Evolutionary conservation across 2,113 vertebrate species (phyloP).

Genomic region (Hippocampus abdominalis): DNA sequence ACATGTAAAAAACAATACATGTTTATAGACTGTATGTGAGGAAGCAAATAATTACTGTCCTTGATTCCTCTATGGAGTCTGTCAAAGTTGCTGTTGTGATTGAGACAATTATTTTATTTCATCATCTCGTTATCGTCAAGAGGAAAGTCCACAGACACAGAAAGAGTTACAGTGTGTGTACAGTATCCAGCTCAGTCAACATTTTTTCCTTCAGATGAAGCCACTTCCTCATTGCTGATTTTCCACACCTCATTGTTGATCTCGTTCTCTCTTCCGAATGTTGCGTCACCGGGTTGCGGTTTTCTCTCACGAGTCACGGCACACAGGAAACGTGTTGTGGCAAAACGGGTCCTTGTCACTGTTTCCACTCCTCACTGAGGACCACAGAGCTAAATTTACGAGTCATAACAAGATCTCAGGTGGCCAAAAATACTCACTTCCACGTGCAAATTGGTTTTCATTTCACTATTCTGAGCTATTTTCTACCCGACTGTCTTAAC

Average conservation of each 20-base stretch:
- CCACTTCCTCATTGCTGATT: constrained; percentile 74
- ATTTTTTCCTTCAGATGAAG: constrained; percentile 59
- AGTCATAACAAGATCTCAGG: constrained; percentile 68
- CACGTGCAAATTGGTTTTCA: constrained; percentile 49
- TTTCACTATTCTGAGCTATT: constrained; percentile 63
- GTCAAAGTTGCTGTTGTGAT: background rate
- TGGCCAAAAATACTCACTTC: constrained; percentile 71
- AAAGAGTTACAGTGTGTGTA: constrained; percentile 56
- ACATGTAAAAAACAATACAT: too few relatives aligned
- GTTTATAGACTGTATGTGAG: background rate
- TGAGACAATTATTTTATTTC: background rate
- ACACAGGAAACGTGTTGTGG: constrained; percentile 75
- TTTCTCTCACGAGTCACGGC: constrained; percentile 65
- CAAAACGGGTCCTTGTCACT: constrained; percentile 77
- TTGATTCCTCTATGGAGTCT: background rate
- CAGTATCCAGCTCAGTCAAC: constrained; percentile 55
- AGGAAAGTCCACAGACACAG: constrained; percentile 63
- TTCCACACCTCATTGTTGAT: constrained; percentile 68
- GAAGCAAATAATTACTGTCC: too few relatives aligned
- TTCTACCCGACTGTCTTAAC: constrained; percentile 59
- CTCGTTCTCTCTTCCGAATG: constrained; percentile 55
- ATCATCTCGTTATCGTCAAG: constrained; percentile 47
- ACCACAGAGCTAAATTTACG: constrained; percentile 75
- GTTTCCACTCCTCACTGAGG: constrained; percentile 73
- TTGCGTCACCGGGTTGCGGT: constrained; percentile 72